Conservation (phyloP, 2,797 vertebrate species). For the Gobionotothen gibberifrons region DNA sequence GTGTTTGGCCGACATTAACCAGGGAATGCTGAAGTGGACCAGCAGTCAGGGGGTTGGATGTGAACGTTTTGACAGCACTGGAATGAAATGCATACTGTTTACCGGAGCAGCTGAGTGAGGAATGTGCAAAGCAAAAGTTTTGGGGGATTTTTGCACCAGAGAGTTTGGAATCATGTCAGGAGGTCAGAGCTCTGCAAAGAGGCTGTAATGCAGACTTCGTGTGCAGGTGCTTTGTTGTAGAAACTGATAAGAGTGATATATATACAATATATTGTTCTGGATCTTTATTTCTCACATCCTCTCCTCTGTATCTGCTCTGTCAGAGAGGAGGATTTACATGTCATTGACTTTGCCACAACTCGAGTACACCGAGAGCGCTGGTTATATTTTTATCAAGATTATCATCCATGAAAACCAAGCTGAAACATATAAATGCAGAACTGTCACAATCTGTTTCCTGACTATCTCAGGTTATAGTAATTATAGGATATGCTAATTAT, state of each 20-base stretch:
- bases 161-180: slow-evolving; percentile 15
- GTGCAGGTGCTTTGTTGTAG: slow-evolving; percentile 38
- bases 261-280: slow-evolving; percentile 31
- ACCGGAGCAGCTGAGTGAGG: slow-evolving; percentile 17
- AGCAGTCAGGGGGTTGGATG: neutral
- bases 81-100: slow-evolving; percentile 33
- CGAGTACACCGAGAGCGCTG: slow-evolving; percentile 37
- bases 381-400: slow-evolving; percentile 49
- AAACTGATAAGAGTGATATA: slow-evolving; percentile 20
- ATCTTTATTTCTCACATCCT: slow-evolving; percentile 9
- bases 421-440: slow-evolving; percentile 46
- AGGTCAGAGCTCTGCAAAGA: slow-evolving; percentile 16
- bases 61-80: slow-evolving; percentile 25
- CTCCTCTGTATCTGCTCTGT: slow-evolving; percentile 32
- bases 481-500: slow-evolving; percentile 39
- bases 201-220: slow-evolving; percentile 20
- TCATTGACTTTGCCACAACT: slow-evolving; percentile 20
- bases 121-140: slow-evolving; percentile 25
- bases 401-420: slow-evolving; percentile 37
- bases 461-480: slow-evolving; percentile 67
- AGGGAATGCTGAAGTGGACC: slow-evolving; percentile 21
- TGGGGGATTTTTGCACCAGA: neutral
- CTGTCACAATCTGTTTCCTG: slow-evolving; percentile 60
- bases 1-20: slow-evolving; percentile 37
- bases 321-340: slow-evolving; percentile 35